These are phyloP conservation scores for Tachina fera DNA, from an alignment of 2,888 invertebrate genomes.

Conservation along the genomic window DNA sequence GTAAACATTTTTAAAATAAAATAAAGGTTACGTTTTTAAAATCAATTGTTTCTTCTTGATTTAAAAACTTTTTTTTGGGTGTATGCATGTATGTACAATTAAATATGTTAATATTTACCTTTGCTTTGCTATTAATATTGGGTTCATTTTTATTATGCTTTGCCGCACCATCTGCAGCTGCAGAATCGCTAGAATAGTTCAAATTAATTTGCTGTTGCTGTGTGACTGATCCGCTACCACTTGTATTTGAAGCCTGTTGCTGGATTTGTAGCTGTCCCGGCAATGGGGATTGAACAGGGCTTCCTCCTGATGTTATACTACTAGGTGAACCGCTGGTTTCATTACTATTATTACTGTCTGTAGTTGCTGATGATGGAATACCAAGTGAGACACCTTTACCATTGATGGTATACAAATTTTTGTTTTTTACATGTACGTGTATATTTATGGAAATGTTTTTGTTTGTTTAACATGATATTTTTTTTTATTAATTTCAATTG, in stretches of 20 bases:
- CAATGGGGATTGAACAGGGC: conserved; percentile 90
- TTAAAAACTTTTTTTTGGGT: too few species aligned
- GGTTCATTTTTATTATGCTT: conserved; percentile 84
- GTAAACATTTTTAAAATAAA: too few species aligned
- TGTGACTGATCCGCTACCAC: conserved; percentile 74
- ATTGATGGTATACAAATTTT: conserved; percentile 71
- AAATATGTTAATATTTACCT: conserved; percentile 80
- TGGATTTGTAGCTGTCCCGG: conserved; percentile 79
- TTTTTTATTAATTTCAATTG: conserved; percentile 41
- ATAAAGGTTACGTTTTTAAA: too few species aligned
- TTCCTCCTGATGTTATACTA: conserved; percentile 92
- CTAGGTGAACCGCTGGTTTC: conserved; percentile 92
- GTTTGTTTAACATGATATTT: conserved; percentile 52
- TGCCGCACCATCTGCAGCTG: conserved; percentile 77
- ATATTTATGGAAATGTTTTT: conserved; percentile 70
- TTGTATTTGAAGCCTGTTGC: conserved; percentile 73
- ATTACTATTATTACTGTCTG: conserved; percentile 92
- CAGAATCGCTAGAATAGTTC: conserved; percentile 91
- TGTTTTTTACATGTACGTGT: conserved; percentile 69
- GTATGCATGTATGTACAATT: too few species aligned
- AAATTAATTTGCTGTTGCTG: conserved; percentile 79
- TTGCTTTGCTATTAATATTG: conserved; percentile 81
- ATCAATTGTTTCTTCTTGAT: too few species aligned
- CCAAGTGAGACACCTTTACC: conserved; percentile 78
- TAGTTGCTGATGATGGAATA: conserved; percentile 86